Base-by-base conservation (phyloP, 2,888 invertebrate genomes). In the Kuschelorhynchus macadamiae region DNA sequence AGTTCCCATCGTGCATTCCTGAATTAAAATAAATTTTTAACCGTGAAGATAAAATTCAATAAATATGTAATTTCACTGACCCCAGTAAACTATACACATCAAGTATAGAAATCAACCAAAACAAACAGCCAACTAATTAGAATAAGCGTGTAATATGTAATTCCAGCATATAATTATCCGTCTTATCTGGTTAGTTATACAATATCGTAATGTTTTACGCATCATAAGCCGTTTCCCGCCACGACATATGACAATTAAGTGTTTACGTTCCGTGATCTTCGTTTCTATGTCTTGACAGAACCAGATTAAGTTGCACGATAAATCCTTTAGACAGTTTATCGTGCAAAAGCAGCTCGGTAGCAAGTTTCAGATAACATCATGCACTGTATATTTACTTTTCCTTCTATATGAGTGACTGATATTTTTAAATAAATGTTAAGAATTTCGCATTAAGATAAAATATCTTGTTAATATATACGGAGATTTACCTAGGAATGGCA, bases 231-330 rank as follows among this genome's bases (percentile, higher is more conserved):
- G 20, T 46, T 42, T 57, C 20, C 57, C 46, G 46, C 46, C 32
- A 57, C 30, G 56, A 57, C 25, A 25, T 42, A 56, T 46, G 57
- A 57, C 57, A 46, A 46, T 57, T 57, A 57, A 41, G 20, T 46
- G 57, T 44, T 57, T 57, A 33, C 57, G 33, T 46, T 57, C 33
- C 32, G 32, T 57, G 33, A 57, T 57, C 33, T 44, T 57, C 25
- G 44, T 20, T 33, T 16, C 30, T 18, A 44, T 4, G 17, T 25
- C 33, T 18, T 57, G 44, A 32, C 33, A 18, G 57, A 57, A 46
- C 44, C 7, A 46, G 39, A 52, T 52, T 21, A 52, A 39, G 52
- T 52, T 36, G 39, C 52, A 36, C 20, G 52, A 52, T 52, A 52
- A 52, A 16, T 12, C 2, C 20, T 52, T 39, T 36, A 7, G 36